phyloP scores from a whole-genome alignment of 2,888 invertebrate species.

The Tyria jacobaeae region DNA sequence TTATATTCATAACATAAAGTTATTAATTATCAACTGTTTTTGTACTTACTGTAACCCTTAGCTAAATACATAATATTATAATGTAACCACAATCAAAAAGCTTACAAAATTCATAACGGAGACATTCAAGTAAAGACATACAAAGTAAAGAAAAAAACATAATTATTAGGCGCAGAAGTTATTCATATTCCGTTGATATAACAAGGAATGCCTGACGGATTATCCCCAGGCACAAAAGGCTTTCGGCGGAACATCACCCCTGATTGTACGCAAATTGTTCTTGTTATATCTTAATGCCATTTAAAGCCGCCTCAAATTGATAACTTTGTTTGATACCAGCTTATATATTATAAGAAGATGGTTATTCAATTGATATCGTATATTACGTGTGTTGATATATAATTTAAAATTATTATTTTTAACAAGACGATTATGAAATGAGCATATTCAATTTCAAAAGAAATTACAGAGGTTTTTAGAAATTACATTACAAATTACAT shows the following conservation, averaged over 20 bases:
- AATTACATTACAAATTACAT: no score
- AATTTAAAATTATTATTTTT: no score
- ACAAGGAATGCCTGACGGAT: conserved; percentile 47
- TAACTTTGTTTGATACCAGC: conserved; percentile 46
- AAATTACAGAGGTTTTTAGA: no score
- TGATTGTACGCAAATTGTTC: conserved; percentile 54
- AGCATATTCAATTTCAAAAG: no score
- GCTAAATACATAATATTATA: not conserved
- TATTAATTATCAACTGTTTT: no score
- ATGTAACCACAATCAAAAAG: conserved; percentile 13
- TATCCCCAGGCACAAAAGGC: conserved; percentile 46
- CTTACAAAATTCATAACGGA: conserved; percentile 10
- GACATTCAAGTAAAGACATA: no score
- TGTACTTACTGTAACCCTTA: no score
- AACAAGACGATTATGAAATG: no score
- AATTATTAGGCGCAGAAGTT: conserved; percentile 41
- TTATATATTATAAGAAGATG: conserved; percentile 29
- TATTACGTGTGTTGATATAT: not conserved
- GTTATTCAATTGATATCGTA: conserved; percentile 18
- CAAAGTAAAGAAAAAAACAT: conserved; percentile 27
- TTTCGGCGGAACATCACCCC: conserved; percentile 44
- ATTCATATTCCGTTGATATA: conserved; percentile 36
- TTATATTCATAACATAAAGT: no score
- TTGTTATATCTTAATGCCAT: conserved; percentile 44
- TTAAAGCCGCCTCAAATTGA: conserved; percentile 47